Evolutionary conservation across 2,888 invertebrate species (phyloP).

Genomic region (Eubasilissa splendida): DNA sequence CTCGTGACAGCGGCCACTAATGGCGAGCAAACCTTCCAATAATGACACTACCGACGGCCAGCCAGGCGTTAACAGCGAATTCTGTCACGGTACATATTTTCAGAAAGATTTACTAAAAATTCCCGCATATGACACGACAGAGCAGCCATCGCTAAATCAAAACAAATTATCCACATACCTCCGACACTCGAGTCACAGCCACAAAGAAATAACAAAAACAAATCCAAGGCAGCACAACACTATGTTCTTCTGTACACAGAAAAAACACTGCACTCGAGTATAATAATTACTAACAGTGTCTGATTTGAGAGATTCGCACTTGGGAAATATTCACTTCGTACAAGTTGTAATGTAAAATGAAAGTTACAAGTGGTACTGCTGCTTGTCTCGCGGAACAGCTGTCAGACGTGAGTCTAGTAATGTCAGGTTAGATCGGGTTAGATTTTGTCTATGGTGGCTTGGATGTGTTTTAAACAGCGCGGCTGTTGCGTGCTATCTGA

Average conservation of each 20-base stretch:
- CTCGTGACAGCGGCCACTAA: neutral
- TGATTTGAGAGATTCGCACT: neutral
- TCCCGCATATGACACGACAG: slow-evolving; percentile 10
- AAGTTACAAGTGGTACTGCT: neutral
- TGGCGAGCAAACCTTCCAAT: neutral
- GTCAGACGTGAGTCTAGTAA: slow-evolving; percentile 21
- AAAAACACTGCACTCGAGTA: too few species aligned
- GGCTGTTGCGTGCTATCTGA: slow-evolving; percentile 28
- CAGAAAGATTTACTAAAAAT: slow-evolving; percentile 8
- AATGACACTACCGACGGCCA: neutral
- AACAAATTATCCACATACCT: slow-evolving; percentile 33
- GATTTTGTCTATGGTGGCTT: slow-evolving; percentile 18
- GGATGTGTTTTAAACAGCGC: slow-evolving; percentile 2
- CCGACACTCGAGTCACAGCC: slow-evolving; percentile 26
- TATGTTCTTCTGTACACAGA: too few species aligned
- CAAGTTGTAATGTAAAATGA: slow-evolving; percentile 17
- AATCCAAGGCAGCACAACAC: neutral
- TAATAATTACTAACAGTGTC: too few species aligned
- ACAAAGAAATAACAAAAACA: slow-evolving; percentile 38
- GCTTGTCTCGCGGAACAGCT: neutral
- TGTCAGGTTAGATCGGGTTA: slow-evolving; percentile 11
- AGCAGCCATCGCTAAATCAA: slow-evolving; percentile 7
- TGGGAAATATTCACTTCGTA: slow-evolving; percentile 14
- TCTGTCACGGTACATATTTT: slow-evolving; percentile 5
- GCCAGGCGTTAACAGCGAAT: neutral